Evolutionary conservation across 2,888 invertebrate genomes (phyloP).

Genomic region (Acrocera orbiculus): DNA sequence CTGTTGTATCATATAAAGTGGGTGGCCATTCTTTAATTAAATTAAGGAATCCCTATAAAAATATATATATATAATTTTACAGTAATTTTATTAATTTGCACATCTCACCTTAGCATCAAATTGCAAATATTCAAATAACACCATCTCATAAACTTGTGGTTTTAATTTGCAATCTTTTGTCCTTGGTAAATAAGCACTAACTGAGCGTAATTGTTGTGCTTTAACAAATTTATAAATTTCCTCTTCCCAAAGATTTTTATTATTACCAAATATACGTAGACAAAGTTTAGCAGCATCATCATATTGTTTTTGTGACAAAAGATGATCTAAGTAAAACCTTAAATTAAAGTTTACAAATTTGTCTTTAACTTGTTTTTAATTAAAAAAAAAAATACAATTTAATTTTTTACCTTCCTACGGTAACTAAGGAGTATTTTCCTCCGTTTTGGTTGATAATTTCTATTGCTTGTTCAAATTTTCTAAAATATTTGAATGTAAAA

Average conservation of each 20-base stretch:
- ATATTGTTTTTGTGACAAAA: slow-evolving; percentile 50
- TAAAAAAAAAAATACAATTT: not conserved
- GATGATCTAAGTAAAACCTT: slow-evolving; percentile 60
- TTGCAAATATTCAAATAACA: slow-evolving; percentile 79
- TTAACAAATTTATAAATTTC: slow-evolving; percentile 80
- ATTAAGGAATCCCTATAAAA: slow-evolving; percentile 52
- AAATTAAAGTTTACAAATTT: slow-evolving; percentile 2
- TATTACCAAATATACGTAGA: slow-evolving; percentile 61
- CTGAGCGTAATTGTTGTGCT: slow-evolving; percentile 60
- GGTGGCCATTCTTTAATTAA: slow-evolving; percentile 81
- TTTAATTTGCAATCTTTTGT: slow-evolving; percentile 52
- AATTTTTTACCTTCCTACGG: slow-evolving; percentile 22
- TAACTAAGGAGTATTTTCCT: slow-evolving; percentile 27
- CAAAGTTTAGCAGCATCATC: slow-evolving; percentile 77
- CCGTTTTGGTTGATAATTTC: slow-evolving; percentile 56
- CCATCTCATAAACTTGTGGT: slow-evolving; percentile 82
- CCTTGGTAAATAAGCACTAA: slow-evolving; percentile 65
- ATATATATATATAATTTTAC: slow-evolving; percentile 2
- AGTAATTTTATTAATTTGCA: not conserved
- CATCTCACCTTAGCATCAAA: slow-evolving; percentile 46
- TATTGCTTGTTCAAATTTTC: slow-evolving; percentile 70
- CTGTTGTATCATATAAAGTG: slow-evolving; percentile 59
- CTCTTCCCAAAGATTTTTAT: slow-evolving; percentile 77
- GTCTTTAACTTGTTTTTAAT: not conserved
- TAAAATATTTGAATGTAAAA: too few species aligned